phyloP scores from a whole-genome alignment of 2,888 invertebrate genomes.

The Pherbina coryleti region DNA sequence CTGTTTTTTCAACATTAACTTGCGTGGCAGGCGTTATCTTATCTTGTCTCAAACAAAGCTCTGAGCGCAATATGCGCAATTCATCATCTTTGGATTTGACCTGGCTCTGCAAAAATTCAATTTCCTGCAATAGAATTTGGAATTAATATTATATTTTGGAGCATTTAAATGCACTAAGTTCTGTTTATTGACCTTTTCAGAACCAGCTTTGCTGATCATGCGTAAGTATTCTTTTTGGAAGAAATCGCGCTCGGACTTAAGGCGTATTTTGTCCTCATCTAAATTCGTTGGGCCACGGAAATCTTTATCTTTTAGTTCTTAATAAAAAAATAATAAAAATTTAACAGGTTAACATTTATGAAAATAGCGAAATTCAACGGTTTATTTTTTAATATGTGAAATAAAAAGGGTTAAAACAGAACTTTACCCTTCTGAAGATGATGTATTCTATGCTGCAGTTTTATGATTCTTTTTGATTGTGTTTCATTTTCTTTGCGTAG shows the following conservation, averaged over 20 bases:
- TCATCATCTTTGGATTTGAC: conserved; percentile 67
- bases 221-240: conserved; percentile 68
- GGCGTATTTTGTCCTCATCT: conserved; percentile 64
- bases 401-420: neutral
- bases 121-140: conserved; percentile 50
- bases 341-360: conserved; percentile 29
- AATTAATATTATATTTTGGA: neutral
- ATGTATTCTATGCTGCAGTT: conserved; percentile 29
- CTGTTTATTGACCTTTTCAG: conserved; percentile 53
- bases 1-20: conserved; percentile 25
- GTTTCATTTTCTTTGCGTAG: conserved; percentile 30
- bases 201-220: conserved; percentile 60
- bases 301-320: conserved; percentile 52
- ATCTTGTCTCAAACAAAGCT: conserved; percentile 48
- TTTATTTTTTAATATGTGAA: neutral
- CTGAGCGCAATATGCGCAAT: conserved; percentile 57
- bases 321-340: conserved; percentile 21
- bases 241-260: conserved; percentile 66
- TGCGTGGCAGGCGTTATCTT: conserved; percentile 42
- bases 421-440: conserved; percentile 35
- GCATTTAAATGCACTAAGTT: neutral
- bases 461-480: conserved; percentile 30
- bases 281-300: conserved; percentile 49
- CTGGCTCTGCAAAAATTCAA: conserved; percentile 64
- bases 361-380: neutral